A percentile compares a stretch with the other conserved stretches of the same genome.
Conservation (phyloP, 2,797 vertebrate species). For the Acrocephalus scirpaceus region DNA sequence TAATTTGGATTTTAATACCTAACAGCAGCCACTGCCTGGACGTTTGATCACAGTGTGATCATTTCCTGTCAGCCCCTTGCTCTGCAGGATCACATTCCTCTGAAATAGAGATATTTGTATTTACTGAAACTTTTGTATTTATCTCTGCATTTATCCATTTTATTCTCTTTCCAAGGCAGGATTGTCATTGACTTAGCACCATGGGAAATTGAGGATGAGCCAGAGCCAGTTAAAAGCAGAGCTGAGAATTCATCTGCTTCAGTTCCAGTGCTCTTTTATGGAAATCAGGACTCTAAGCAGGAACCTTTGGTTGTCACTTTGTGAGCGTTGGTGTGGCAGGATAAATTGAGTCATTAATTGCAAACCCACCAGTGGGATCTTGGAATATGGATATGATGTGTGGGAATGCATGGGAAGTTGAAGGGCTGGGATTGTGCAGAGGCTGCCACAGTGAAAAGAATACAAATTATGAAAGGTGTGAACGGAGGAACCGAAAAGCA, state of each 20-base stretch:
- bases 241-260: constrained; percentile 5
- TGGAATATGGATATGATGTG: not conserved
- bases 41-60: not conserved
- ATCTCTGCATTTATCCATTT: not conserved
- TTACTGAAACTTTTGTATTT: not conserved
- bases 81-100: not conserved
- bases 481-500: not conserved
- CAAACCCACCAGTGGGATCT: not conserved
- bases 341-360: constrained; percentile 37
- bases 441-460: not conserved
- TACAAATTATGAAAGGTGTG: not conserved
- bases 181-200: not conserved
- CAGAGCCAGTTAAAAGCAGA: not conserved
- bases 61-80: not conserved
- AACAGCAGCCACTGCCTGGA: not conserved
- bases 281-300: constrained; percentile 9
- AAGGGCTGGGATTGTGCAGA: not conserved
- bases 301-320: constrained; percentile 1
- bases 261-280: constrained; percentile 27
- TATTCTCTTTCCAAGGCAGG: not conserved
- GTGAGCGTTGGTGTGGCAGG: constrained; percentile 30
- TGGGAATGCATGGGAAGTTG: not conserved
- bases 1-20: not conserved
- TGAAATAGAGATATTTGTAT: not conserved
- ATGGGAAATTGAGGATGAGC: not conserved